Evolutionary conservation across 1,140 invertebrate genomes (phyloP).

Genomic region (Nephotettix cincticeps): DNA sequence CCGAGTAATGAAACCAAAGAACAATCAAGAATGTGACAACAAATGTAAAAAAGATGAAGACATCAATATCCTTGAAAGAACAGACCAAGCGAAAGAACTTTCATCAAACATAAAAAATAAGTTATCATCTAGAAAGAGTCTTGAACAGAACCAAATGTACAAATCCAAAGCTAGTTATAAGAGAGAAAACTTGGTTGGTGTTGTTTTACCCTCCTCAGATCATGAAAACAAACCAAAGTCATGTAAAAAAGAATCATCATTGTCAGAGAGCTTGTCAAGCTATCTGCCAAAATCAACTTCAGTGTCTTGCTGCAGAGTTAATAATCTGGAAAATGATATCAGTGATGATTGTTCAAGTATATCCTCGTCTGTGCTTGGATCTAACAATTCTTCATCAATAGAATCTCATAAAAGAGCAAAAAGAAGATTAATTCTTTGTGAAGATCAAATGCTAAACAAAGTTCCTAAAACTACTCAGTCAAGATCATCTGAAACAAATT

Average conservation of each 20-base stretch:
- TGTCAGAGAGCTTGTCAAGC: not conserved
- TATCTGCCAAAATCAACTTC: slow-evolving; percentile 5
- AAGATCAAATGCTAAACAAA: not conserved
- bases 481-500: not conserved
- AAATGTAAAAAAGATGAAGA: too few species aligned
- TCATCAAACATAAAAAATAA: not conserved
- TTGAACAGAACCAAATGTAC: not conserved
- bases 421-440: not conserved
- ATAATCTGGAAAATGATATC: not conserved
- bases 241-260: not conserved
- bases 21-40: not conserved
- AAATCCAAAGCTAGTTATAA: not conserved
- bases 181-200: not conserved
- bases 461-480: slow-evolving; percentile 1
- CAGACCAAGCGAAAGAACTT: not conserved
- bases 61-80: too few species aligned
- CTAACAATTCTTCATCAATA: not conserved
- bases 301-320: not conserved
- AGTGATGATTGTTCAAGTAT: slow-evolving; percentile 17
- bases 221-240: not conserved
- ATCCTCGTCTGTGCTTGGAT: slow-evolving; percentile 9
- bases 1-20: not conserved
- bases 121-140: not conserved
- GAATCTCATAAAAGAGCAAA: not conserved
- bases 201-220: not conserved